Percentiles rank a stretch among this genome's conserved stretches.
Conservation (phyloP, 1,140 invertebrate genomes). For the Zeugodacus cucurbitae region DNA sequence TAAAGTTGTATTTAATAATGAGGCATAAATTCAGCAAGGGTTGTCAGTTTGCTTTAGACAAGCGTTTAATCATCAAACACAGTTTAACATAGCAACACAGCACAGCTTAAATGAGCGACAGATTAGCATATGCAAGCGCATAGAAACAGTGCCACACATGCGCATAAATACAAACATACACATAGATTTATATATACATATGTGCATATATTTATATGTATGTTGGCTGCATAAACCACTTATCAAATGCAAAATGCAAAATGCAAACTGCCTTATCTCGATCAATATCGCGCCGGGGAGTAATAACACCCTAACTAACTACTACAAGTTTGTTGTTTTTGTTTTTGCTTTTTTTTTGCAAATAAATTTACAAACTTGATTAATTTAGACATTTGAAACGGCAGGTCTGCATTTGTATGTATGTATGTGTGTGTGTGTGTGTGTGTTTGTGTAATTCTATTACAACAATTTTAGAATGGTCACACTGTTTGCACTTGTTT, state of each 20-base stretch:
- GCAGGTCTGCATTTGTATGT: not conserved
- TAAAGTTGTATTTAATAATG: too few relatives aligned
- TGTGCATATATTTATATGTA: not conserved
- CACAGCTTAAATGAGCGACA: not conserved
- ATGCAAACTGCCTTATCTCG: not conserved
- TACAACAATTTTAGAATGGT: not conserved
- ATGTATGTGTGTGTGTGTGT: not conserved
- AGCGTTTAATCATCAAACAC: not conserved
- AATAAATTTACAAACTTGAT: constrained; percentile 10
- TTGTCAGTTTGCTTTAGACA: not conserved
- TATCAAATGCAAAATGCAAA: not conserved
- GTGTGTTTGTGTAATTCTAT: not conserved
- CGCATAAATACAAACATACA: not conserved
- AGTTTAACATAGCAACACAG: not conserved
- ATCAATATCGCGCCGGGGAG: not conserved
- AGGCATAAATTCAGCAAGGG: too few relatives aligned
- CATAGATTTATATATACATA: not conserved
- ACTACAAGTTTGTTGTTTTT: not conserved
- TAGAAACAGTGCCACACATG: not conserved
- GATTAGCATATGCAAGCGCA: not conserved
- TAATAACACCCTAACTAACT: not conserved
- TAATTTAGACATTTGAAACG: constrained; percentile 20
- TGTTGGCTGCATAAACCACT: not conserved
- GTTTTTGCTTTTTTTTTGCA: not conserved
- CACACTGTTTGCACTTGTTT: not conserved